Base-by-base conservation (phyloP, 2,888 invertebrate genomes). In the Lasius fuliginosus region DNA sequence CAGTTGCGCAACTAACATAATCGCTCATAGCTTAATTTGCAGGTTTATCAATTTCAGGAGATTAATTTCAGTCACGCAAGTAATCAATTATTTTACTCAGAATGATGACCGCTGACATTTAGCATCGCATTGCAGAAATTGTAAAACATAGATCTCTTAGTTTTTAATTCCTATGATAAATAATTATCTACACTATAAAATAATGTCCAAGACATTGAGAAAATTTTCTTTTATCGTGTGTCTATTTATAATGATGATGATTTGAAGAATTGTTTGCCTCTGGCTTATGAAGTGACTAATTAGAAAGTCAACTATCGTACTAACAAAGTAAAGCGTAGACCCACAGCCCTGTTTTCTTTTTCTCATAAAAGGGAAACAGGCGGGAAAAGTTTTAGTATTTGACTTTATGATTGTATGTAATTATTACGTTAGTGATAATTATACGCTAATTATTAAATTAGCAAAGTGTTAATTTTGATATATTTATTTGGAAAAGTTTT, bases 31-130 rank as follows among this genome's bases (percentile, higher is more conserved):
- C n/a, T 53, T 53, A 53, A 53, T 53, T 53, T 53, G 18, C n/a
- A 8, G n/a, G n/a, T 53, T 53, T 53, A 53, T 53, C n/a, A 53
- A 53, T 53, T 53, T 53, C 53, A 53, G 53, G 53, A n/a, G 11
- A 64, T 36, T 64, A 64, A 36, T 64, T 64, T 64, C n/a, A 64
- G 18, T 64, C 36, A 4, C n/a, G 64, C 18, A 15, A 64, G 8
- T n/a, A 36, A 33, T n/a, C n/a, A 11, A 33, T 64, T 53, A 53
- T 53, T n/a, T n/a, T n/a, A 18, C n/a, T n/a, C 11, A 36, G 64
- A 64, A n/a, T 64, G n/a, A 36, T 64, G 1, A 36, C 33, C 64
- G n/a, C 18, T 64, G 18, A n/a, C 36, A 36, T n/a, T 64, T 36
- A 36, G n/a, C 33, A 33, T 53, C 11, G 36, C 12, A 9, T 33